These are phyloP conservation scores for Resseliella maxima DNA, from an alignment of 2,888 invertebrate genomes.

Conservation along the genomic window DNA sequence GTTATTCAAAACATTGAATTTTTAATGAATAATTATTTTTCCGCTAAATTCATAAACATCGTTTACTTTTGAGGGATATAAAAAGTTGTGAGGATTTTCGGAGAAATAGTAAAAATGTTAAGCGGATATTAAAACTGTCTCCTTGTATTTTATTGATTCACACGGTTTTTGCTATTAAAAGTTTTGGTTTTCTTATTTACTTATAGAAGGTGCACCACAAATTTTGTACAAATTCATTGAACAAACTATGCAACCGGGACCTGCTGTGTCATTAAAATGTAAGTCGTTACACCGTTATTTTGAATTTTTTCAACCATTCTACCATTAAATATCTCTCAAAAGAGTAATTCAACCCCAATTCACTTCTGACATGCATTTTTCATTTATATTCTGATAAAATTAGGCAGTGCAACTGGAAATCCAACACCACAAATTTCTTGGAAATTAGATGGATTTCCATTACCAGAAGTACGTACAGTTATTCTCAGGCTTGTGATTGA, in stretches of 20 bases:
- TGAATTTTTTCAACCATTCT: background rate
- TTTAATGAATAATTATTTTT: background rate
- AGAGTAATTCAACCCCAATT: no score
- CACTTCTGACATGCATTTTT: background rate
- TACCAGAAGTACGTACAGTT: slow-evolving; percentile 71
- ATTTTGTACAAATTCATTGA: slow-evolving; percentile 81
- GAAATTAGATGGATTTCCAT: slow-evolving; percentile 78
- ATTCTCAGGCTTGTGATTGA: no score
- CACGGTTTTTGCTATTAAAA: background rate
- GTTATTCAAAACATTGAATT: no score
- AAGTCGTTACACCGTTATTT: background rate
- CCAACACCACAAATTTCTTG: slow-evolving; percentile 83
- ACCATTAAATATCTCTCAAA: background rate
- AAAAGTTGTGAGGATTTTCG: no score
- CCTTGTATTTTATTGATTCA: no score
- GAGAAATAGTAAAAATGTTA: background rate
- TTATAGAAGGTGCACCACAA: slow-evolving; percentile 79
- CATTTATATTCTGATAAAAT: background rate
- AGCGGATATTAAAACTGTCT: no score
- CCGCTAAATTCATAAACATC: background rate
- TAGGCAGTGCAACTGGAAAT: slow-evolving; percentile 75
- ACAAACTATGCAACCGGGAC: slow-evolving; percentile 81
- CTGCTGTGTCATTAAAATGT: slow-evolving; percentile 82
- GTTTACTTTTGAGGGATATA: background rate
- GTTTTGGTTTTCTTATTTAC: background rate